phyloP scores from a whole-genome alignment of 2,797 vertebrate species.

The Anniella stebbinsi region DNA sequence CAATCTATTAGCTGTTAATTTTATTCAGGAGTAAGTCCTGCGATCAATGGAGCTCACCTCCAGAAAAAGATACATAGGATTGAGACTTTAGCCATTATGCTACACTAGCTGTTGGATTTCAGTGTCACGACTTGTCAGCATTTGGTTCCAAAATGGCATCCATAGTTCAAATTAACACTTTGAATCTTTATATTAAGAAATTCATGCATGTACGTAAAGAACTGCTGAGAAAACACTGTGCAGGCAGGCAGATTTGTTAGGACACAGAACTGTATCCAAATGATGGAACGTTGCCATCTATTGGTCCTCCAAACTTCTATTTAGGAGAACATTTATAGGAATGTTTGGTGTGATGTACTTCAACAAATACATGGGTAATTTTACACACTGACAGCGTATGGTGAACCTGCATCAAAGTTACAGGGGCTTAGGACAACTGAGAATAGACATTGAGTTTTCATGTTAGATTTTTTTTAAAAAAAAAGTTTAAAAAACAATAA shows the following conservation, averaged over 20 bases:
- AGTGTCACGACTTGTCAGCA: background rate
- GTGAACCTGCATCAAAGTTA: slow-evolving; percentile 42
- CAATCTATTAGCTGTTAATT: background rate
- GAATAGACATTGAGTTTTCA: background rate
- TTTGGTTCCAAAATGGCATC: background rate
- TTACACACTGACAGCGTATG: slow-evolving; percentile 37
- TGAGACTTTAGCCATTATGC: background rate
- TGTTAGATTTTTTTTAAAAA: no score
- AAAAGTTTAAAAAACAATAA: background rate
- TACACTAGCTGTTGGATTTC: accelerated
- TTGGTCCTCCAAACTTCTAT: background rate
- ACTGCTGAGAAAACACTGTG: background rate
- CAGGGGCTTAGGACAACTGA: background rate
- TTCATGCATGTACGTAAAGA: background rate
- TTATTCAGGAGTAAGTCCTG: background rate
- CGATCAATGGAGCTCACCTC: background rate
- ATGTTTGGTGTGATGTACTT: background rate
- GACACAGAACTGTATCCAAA: background rate
- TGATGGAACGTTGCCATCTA: background rate
- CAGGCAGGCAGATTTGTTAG: slow-evolving; percentile 5
- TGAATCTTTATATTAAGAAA: background rate
- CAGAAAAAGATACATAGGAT: background rate
- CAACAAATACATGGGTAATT: slow-evolving; percentile 6
- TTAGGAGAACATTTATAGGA: slow-evolving; percentile 28
- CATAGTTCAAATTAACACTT: background rate